These are phyloP conservation scores for Auanema sp. DNA, from an alignment of 2,888 invertebrate species.

Conservation along the genomic window DNA sequence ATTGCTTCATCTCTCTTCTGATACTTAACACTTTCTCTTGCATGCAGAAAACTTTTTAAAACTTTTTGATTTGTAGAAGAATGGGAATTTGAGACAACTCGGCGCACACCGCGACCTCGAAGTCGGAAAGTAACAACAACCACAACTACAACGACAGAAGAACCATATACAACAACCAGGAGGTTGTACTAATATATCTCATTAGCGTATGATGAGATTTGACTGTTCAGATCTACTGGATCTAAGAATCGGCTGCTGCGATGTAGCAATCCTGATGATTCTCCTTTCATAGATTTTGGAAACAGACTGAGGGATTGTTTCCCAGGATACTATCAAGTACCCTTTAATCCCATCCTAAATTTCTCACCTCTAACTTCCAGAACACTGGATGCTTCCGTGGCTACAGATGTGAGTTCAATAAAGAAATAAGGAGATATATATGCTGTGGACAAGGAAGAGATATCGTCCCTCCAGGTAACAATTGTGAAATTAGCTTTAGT, in stretches of 20 bases:
- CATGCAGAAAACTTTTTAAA: too few species aligned
- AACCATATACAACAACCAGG: conserved; percentile 22
- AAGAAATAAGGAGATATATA: conserved; percentile 46
- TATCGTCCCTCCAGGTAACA: conserved; percentile 32
- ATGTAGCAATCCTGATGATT: conserved; percentile 44
- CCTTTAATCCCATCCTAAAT: not conserved
- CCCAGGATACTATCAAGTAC: conserved; percentile 34
- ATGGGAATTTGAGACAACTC: conserved; percentile 37
- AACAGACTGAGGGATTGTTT: conserved; percentile 46
- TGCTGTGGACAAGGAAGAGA: conserved; percentile 46
- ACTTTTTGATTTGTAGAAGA: conserved; percentile 17
- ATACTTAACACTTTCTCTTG: too few species aligned
- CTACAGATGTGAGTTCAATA: conserved; percentile 50
- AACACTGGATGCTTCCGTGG: conserved; percentile 37
- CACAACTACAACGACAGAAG: conserved; percentile 33
- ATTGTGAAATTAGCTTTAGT: not conserved
- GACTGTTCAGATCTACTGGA: conserved; percentile 25
- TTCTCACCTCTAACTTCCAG: conserved; percentile 22
- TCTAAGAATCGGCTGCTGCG: conserved; percentile 39
- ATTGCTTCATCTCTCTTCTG: too few species aligned
- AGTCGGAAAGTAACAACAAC: conserved; percentile 23
- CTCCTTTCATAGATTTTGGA: conserved; percentile 47
- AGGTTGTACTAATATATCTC: not conserved
- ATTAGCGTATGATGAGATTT: not conserved
- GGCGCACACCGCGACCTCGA: conserved; percentile 25